phyloP scores from a whole-genome alignment of 2,888 invertebrate species.

The Philereme transversata region DNA sequence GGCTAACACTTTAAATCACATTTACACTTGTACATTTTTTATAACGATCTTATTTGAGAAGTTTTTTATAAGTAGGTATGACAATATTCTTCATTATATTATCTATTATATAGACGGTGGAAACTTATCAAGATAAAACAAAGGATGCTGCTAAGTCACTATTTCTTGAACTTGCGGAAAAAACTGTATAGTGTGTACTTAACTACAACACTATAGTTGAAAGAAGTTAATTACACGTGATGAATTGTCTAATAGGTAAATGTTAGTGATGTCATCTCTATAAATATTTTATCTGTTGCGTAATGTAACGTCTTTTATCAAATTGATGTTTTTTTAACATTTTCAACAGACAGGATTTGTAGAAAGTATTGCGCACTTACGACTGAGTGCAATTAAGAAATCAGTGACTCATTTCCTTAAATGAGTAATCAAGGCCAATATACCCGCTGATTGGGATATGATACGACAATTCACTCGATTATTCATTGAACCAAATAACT shows the following conservation, averaged over 20 bases:
- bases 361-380: slow-evolving; percentile 33
- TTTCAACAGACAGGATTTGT: slow-evolving; percentile 19
- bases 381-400: slow-evolving; percentile 25
- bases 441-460: slow-evolving; percentile 46
- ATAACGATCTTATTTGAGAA: not conserved
- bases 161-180: too few relatives aligned
- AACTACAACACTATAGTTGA: too few relatives aligned
- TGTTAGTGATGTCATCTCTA: slow-evolving; percentile 49
- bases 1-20: slow-evolving; percentile 34
- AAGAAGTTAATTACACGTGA: slow-evolving; percentile 41
- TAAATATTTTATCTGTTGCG: slow-evolving; percentile 49
- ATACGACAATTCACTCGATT: slow-evolving; percentile 48
- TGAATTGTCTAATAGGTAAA: slow-evolving; percentile 46
- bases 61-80: not conserved
- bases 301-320: slow-evolving; percentile 38
- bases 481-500: slow-evolving; percentile 42
- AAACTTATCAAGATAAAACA: too few relatives aligned
- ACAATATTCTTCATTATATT: too few relatives aligned
- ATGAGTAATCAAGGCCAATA: slow-evolving; percentile 50
- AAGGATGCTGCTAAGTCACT: too few relatives aligned
- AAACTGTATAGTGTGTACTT: too few relatives aligned
- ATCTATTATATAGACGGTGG: too few relatives aligned
- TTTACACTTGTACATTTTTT: slow-evolving; percentile 23
- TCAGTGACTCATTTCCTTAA: slow-evolving; percentile 55
- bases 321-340: slow-evolving; percentile 16